Base-by-base conservation (phyloP, 2,888 invertebrate species). In the Hirudinaria manillensis region DNA sequence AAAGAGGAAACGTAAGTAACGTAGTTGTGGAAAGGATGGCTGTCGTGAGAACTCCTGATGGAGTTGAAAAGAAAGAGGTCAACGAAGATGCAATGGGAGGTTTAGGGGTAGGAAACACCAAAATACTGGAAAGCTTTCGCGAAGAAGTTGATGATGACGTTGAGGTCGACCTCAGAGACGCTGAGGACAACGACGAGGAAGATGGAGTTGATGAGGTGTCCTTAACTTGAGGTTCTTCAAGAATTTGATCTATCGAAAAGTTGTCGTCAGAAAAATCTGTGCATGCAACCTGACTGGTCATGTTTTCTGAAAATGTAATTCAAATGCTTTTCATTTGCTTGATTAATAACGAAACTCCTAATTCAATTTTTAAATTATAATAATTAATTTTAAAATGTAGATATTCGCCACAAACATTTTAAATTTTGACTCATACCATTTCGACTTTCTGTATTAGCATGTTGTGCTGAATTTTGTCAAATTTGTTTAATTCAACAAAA, bases 21-120 rank as follows among this genome's bases (percentile, higher is more conserved):
- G 68, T 34, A 21, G 68, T 68, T 1, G 68, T 68, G 29, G 68
- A 68, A 24, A 68, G n/a, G 27, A 68, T 68, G 13, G 68, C 68
- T 6, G 32, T 32, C 7, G n/a, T 68, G 29, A 68, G 68, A 34
- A 68, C 3, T 3, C 32, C 32, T 16, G 45, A 7, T 0, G 68
- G 34, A n/a, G 68, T 4, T 36, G 32, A 36, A 32, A 68, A 68
- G 29, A 68, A 34, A 29, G 68, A 68, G n/a, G 68, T 19, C 16
- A 68, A 32, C n/a, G 34, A 29, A n/a, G 68, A 68, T 68, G n/a
- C 29, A 13, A 32, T 34, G n/a, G 68, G 34, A n/a, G 36, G 10
- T 29, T 24, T 24, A 24, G 32, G n/a, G 34, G 68, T 34, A 7
- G 68, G 68, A 68, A 36, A 34, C n/a, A 36, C 16, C n/a, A 68